Evolutionary conservation across 2,888 invertebrate genomes (phyloP).

Genomic region (Caenorhabditis sinica): DNA sequence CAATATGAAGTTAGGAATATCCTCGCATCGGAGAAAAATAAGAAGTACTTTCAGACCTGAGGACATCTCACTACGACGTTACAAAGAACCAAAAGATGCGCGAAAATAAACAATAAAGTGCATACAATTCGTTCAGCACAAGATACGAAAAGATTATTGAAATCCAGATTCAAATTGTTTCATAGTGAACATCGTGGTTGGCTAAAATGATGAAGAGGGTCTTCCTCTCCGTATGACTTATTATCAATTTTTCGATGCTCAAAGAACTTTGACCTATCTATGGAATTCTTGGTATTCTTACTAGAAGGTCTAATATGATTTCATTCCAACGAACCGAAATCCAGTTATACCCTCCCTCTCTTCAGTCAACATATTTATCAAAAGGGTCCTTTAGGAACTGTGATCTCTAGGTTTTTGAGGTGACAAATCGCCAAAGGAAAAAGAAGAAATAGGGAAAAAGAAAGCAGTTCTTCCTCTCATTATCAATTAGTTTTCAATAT

Average conservation of each 20-base stretch:
- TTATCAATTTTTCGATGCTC: conserved; percentile 12
- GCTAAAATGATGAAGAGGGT: conserved; percentile 3
- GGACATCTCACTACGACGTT: not conserved
- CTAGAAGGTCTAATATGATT: conserved; percentile 13
- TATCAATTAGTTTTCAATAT: conserved; percentile 34
- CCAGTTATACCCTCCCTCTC: not conserved
- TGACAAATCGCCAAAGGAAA: conserved; percentile 15
- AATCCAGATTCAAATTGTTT: not conserved
- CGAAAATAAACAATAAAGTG: not conserved
- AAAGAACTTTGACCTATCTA: conserved; percentile 2
- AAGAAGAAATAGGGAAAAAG: not conserved
- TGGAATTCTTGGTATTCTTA: not conserved
- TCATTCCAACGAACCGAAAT: conserved; percentile 1
- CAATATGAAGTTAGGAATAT: no score
- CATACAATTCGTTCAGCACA: not conserved
- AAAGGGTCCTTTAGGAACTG: conserved; percentile 13
- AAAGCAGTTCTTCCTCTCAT: conserved; percentile 8
- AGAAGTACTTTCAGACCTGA: no score
- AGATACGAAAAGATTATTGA: not conserved
- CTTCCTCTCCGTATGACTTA: conserved; percentile 11
- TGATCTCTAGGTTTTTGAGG: conserved; percentile 16
- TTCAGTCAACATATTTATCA: conserved; percentile 32
- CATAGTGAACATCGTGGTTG: not conserved
- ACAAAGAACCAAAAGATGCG: not conserved
- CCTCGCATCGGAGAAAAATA: no score